A percentile compares a stretch with the other conserved stretches of the same genome.
These are phyloP conservation scores for Saccostrea echinata DNA, from an alignment of 1,140 invertebrate genomes.

Conservation along the genomic window DNA sequence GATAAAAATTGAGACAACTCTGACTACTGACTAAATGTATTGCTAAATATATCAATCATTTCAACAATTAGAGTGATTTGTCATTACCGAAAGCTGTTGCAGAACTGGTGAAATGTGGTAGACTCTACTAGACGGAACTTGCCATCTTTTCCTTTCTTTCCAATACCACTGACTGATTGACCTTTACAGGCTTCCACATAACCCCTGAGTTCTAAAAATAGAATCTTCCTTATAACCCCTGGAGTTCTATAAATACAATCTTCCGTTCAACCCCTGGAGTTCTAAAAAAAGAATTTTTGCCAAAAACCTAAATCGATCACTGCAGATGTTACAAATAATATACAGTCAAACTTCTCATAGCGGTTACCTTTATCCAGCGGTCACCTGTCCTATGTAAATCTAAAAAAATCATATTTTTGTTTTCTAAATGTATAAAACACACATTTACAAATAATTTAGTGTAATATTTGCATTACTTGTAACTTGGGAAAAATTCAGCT, in stretches of 20 bases:
- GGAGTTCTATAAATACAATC: slow-evolving; percentile 69
- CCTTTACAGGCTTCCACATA: slow-evolving; percentile 71
- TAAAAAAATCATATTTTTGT: not conserved
- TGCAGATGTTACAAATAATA: not conserved
- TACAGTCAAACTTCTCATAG: too few species aligned
- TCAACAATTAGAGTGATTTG: too few species aligned
- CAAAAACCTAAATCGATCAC: not conserved
- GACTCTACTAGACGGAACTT: slow-evolving; percentile 67
- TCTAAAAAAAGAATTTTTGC: slow-evolving; percentile 60
- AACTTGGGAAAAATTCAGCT: slow-evolving; percentile 49
- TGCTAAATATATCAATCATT: too few species aligned
- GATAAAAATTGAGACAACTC: too few species aligned
- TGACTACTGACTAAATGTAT: too few species aligned
- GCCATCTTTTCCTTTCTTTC: slow-evolving; percentile 72
- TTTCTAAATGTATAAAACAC: not conserved
- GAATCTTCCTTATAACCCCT: not conserved
- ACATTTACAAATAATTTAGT: not conserved
- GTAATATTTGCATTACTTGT: slow-evolving; percentile 57
- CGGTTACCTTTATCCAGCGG: too few species aligned
- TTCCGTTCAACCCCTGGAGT: slow-evolving; percentile 63
- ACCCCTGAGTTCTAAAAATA: slow-evolving; percentile 63
- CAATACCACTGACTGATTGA: slow-evolving; percentile 70
- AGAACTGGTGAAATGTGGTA: slow-evolving; percentile 69
- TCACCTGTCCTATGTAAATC: too few species aligned
- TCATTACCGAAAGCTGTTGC: slow-evolving; percentile 70